Conservation (phyloP, 1,140 invertebrate species). For the Lasaia peninsularis region DNA sequence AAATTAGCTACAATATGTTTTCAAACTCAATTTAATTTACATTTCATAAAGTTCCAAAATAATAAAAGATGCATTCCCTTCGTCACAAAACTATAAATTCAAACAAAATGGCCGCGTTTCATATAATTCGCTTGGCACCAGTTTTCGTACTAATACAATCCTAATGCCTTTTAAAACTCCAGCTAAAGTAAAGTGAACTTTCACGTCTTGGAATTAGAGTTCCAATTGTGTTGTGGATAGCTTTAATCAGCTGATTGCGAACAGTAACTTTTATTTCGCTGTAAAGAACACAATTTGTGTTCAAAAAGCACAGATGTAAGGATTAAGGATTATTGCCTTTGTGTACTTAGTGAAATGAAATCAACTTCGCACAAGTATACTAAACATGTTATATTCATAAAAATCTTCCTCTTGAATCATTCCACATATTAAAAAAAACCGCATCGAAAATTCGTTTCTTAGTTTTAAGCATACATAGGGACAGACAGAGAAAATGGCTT, state of each 20-base stretch:
- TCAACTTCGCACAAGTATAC: neutral
- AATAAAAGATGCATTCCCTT: constrained; percentile 5
- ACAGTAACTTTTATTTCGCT: constrained; percentile 33
- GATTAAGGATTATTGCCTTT: neutral
- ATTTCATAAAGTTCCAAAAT: neutral
- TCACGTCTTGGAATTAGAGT: constrained; percentile 16
- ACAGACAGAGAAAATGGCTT: too few species aligned
- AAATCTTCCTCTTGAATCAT: too few species aligned
- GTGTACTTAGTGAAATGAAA: neutral
- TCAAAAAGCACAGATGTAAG: constrained; percentile 9
- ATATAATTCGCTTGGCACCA: constrained; percentile 44
- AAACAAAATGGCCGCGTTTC: constrained; percentile 40
- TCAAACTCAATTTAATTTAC: neutral
- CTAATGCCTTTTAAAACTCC: constrained; percentile 18
- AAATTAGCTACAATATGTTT: too few species aligned
- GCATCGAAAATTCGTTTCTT: too few species aligned
- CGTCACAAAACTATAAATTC: constrained; percentile 40
- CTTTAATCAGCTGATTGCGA: constrained; percentile 38
- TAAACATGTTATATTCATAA: too few species aligned
- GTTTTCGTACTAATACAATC: constrained; percentile 35
- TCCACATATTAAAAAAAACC: too few species aligned
- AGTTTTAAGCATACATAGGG: too few species aligned
- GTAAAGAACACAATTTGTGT: constrained; percentile 34
- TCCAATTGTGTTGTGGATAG: constrained; percentile 20
- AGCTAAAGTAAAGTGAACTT: constrained; percentile 18